Evolutionary conservation across 2,888 invertebrate genomes (phyloP).

Genomic region (Timema cristinae): DNA sequence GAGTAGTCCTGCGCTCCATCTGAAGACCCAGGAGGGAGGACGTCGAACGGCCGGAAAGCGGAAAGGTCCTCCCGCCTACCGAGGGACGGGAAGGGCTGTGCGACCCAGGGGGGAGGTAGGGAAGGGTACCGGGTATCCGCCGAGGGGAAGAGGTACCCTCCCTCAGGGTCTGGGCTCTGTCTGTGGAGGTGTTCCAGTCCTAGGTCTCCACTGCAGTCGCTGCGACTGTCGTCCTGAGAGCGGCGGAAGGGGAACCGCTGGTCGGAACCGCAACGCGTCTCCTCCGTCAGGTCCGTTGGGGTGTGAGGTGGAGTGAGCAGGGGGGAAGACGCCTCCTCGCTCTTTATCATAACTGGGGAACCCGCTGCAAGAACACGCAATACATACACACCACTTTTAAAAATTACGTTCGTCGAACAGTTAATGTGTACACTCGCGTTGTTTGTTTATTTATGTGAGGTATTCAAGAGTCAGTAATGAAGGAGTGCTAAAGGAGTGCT

Average conservation of each 20-base stretch:
- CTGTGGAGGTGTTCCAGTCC: neutral
- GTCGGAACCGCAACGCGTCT: neutral
- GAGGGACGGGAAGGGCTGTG: neutral
- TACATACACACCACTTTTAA: no score
- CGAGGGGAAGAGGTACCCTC: neutral
- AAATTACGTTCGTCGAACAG: no score
- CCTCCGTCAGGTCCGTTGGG: conserved; percentile 43
- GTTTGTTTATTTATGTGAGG: no score
- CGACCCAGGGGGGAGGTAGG: no score
- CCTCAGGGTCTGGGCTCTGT: no score
- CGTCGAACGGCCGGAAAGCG: neutral
- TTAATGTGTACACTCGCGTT: no score
- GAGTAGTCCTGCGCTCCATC: conserved; percentile 20
- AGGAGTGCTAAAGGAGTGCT: no score
- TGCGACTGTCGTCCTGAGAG: conserved; percentile 2
- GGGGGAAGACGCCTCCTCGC: conserved; percentile 40
- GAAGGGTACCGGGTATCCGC: no score
- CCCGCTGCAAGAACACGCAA: conserved; percentile 5
- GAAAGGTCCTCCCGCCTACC: no score
- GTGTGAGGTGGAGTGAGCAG: conserved; percentile 70
- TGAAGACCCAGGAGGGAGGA: neutral
- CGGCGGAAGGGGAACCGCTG: no score
- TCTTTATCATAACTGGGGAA: conserved; percentile 24
- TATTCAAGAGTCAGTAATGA: no score
- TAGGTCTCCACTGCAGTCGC: neutral